Evolutionary conservation across 2,797 vertebrate species (phyloP), one percentile per base, ranked within the genome.

Genomic region (Brachyalestes nurse): DNA sequence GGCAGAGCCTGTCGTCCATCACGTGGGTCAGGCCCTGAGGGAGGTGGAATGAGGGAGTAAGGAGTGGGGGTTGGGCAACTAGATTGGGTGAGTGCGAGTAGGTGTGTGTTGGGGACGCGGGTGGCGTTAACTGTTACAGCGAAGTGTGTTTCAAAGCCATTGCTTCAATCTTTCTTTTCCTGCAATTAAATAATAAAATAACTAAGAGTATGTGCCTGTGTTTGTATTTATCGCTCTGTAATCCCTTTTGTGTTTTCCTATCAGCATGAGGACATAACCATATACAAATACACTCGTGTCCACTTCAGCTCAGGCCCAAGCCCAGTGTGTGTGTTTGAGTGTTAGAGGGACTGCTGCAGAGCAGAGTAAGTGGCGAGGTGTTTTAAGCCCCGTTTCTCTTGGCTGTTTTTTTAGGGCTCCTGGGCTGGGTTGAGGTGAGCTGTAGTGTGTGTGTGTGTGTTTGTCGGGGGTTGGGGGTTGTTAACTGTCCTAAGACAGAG

Each of bases 1-100:
- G 93, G 91, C 91, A 91, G 92, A 89, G 89, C 83, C 89, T 90
- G 85, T 90, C 88, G 91, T 91, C 89, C 88, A 91, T 95, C 93
- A 93, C 89, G 84, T 92, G 91, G 90, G 86, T 85, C 77, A 77
- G 87, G 72, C 90, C 89, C 91, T 85, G 90, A 89, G 89, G 90
- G 89, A 86, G 83, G 73, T 58, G 28, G 77, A 84, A 38, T 34
- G 49, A 62, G 71, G 62, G 62, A 76, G 79, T 61, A 57, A 81
- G 75, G 28, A 79, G 82, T 19, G 92, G 94, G 94, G 93, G 94
- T 91, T 92, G 92, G 93, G 92, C 83, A 60, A 84, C 61, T 69
- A 34, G 19, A 87, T 91, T 83, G 83, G 89, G 86, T 73, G 78
- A 75, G 83, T 51, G 75, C 16, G 23, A 73, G 72, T 45, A 64